Percentiles rank a stretch among this genome's conserved stretches.
Conservation (phyloP, 64 coral and sea anemone genomes). For the Porites australiensis region DNA sequence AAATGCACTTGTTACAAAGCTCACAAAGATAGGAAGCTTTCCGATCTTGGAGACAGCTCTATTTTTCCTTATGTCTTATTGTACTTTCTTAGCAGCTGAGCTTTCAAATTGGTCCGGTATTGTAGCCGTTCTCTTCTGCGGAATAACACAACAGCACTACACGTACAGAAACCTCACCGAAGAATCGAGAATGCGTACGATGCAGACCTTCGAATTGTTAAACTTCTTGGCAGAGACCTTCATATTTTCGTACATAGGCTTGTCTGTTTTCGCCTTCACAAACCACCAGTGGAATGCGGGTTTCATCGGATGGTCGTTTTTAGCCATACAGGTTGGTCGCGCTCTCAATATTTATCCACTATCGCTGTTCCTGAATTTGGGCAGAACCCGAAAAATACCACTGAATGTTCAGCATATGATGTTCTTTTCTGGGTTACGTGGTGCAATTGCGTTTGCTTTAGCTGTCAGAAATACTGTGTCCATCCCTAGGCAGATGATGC, state of each 20-base stretch:
- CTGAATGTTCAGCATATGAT: constrained; percentile 96
- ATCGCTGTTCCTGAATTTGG: constrained; percentile 83
- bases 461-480: constrained; percentile 97
- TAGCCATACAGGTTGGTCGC: constrained; percentile 87
- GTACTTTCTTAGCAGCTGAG: constrained; percentile 90
- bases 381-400: constrained; percentile 89
- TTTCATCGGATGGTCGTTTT: constrained; percentile 90
- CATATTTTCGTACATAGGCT: constrained; percentile 96
- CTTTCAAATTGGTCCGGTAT: constrained; percentile 97
- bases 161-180: constrained; percentile 96
- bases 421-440: constrained; percentile 93
- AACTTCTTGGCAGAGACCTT: constrained; percentile 98
- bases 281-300: constrained; percentile 94
- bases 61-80: constrained; percentile 97
- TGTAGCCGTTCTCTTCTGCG: constrained; percentile 95
- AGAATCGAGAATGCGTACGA: constrained; percentile 87
- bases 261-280: constrained; percentile 94
- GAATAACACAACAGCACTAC: constrained; percentile 97
- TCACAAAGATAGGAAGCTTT: constrained; percentile 97
- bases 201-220: constrained; percentile 92
- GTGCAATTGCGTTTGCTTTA: constrained; percentile 97
- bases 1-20: constrained; percentile 92
- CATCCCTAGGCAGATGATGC: constrained; percentile 98
- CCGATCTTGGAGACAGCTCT: constrained; percentile 93
- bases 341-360: constrained; percentile 90